Evolutionary conservation across 1,140 invertebrate genomes (phyloP), one percentile per base, ranked within the genome.

Genomic region (Oppia nitens): DNA sequence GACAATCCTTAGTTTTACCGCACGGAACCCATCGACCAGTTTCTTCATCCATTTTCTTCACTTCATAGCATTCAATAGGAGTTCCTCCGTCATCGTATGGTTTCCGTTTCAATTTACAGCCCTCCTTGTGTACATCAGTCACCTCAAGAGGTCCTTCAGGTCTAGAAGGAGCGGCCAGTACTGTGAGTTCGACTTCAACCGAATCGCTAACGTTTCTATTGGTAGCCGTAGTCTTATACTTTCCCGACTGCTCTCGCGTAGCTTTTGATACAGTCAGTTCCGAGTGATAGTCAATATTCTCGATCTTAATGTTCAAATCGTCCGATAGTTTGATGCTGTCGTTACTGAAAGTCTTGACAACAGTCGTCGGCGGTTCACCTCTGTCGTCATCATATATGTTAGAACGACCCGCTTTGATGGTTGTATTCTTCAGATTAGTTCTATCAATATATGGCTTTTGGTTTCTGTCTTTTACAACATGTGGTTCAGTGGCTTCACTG

Each of bases 1-100:
- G 83, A 0, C 84, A 83, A 59, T 83, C 83, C 1, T 76, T 78
- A 28, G 83, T 81, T 66, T 83, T 80, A 24, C 83, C 89, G 67
- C 87, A 91, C 9, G 88, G 84, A 50, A 93, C 77, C 90, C 90
- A 94, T 76, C 86, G 82, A 9, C 87, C 87, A 40, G 87, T 89
- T 27, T 87, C 77, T n/a, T 86, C 86, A 75, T 93, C 87, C 59
- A 93, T 76, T 74, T 97, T 97, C 74, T 97, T 92, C 65, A 98
- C 90, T 74, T 95, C 87, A 69, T 98, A 98, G 68, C 91, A 90
- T 65, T 93, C 92, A 66, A 97, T 81, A 40, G 87, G 87, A 23
- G 79, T 71, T 21, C 92, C 92, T 60, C 92, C 92, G 73, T 97
- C 89, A 68, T 98, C 93, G 29, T 92, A 91, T 65, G 88, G 82